Conservation (phyloP, 2,888 invertebrate genomes). For the Toxonevra muliebris region DNA sequence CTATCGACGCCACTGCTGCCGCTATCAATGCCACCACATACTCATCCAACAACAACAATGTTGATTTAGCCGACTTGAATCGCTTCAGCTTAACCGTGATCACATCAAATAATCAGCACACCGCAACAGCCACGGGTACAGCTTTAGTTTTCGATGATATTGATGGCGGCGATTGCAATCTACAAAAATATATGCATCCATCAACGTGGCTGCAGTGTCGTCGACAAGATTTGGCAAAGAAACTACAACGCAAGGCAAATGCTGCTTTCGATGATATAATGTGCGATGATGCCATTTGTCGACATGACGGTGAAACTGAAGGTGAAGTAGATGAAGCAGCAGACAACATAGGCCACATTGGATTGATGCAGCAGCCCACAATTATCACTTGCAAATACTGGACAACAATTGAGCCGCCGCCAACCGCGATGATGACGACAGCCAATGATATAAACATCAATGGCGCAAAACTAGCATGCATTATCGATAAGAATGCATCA, state of each 20-base stretch:
- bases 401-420: conserved; percentile 49
- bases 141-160: background rate
- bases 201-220: conserved; percentile 25
- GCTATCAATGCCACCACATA: conserved; percentile 28
- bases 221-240: background rate
- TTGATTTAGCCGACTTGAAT: conserved; percentile 45
- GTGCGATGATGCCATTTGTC: conserved; percentile 22
- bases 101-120: conserved; percentile 13
- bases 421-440: conserved; percentile 30
- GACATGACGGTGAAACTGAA: conserved; percentile 9
- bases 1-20: conserved; percentile 24
- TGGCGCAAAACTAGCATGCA: conserved; percentile 44
- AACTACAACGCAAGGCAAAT: conserved; percentile 4
- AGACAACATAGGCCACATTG: conserved; percentile 7
- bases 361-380: conserved; percentile 42
- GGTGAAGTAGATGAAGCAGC: conserved; percentile 16
- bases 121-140: conserved; percentile 35
- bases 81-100: conserved; percentile 38
- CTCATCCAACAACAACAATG: conserved; percentile 40
- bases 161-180: background rate
- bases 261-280: conserved; percentile 26
- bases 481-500: conserved; percentile 54
- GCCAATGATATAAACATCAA: conserved; percentile 30
- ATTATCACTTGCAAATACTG: conserved; percentile 59
- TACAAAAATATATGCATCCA: background rate